Base-by-base conservation (phyloP, 2,888 invertebrate species). In the Nephrotoma appendiculata region DNA sequence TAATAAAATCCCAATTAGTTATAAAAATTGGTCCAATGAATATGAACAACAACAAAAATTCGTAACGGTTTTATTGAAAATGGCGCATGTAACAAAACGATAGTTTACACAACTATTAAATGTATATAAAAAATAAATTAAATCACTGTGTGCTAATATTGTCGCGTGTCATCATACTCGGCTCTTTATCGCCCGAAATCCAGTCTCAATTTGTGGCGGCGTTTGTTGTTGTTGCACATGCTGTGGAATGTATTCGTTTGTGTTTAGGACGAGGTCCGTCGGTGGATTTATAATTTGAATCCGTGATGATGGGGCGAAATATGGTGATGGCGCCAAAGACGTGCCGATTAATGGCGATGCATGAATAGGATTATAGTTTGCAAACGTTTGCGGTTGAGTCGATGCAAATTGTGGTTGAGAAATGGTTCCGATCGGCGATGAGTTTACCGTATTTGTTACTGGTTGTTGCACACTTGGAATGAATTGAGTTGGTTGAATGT, bases 191-290 rank as follows among this genome's bases (percentile, higher is more conserved):
- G 85, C 85, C 19, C 44, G 43, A 45, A 85, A 85, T 19, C 85
- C 85, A 44, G 44, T 19, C 44, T 85, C 85, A 11, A 85, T 19
- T 85, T 85, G n/a, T 45, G 85, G 42, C 31, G 19, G 85, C 7
- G 44, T 44, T 31, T 85, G 44, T 85, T 43, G 43, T 43, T 42
- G 84, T n/a, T n/a, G n/a, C n/a, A 12, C 12, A 3, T 71, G 71
- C 9, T 71, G 71, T 85, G 85, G 85, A 85, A 85, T 44, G 9
- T 85, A 85, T 45, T 85, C 85, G 44, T 85, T 85, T 45, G 85
- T 85, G 44, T 85, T 85, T 44, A 85, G 7, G 11, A 19, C 19
- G 2, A 85, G 19, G 19, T 85, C 85, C 2, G 43, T 19, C 45
- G 85, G 85, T 44, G 43, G 43, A 85, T 85, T 85, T 42, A 85